These are phyloP conservation scores for Atractosteus spatula DNA, from an alignment of 2,113 vertebrate genomes.

Conservation along the genomic window DNA sequence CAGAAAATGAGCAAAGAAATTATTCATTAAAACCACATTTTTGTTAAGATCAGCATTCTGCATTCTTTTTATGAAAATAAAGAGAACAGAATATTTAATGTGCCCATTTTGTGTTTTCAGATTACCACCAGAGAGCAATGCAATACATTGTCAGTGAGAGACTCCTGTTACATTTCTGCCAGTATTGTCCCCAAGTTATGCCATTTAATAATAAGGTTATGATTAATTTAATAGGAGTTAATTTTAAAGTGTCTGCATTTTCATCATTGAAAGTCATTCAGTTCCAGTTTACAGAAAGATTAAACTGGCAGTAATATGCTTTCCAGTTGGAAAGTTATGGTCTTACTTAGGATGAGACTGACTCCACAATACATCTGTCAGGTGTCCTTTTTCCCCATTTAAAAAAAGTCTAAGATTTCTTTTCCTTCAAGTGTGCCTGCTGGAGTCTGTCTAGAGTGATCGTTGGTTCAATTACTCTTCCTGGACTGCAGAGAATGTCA, in stretches of 20 bases:
- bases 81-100: neutral
- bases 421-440: neutral
- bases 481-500: too few species aligned
- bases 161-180: neutral
- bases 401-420: neutral
- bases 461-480: neutral
- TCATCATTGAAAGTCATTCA: neutral
- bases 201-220: neutral
- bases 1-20: slow-evolving; percentile 24
- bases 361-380: neutral
- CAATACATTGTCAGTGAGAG: neutral
- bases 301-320: neutral
- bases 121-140: neutral
- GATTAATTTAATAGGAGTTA: neutral
- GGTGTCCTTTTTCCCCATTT: neutral
- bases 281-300: neutral
- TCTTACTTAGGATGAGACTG: neutral
- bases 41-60: slow-evolving; percentile 22
- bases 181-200: neutral
- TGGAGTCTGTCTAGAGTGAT: neutral
- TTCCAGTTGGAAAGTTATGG: neutral
- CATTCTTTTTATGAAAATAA: slow-evolving; percentile 8
- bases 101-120: neutral
- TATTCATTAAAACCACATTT: slow-evolving; percentile 27
- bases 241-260: neutral